Conservation (phyloP, 1,140 invertebrate species). For the Drosophila tropicalis region DNA sequence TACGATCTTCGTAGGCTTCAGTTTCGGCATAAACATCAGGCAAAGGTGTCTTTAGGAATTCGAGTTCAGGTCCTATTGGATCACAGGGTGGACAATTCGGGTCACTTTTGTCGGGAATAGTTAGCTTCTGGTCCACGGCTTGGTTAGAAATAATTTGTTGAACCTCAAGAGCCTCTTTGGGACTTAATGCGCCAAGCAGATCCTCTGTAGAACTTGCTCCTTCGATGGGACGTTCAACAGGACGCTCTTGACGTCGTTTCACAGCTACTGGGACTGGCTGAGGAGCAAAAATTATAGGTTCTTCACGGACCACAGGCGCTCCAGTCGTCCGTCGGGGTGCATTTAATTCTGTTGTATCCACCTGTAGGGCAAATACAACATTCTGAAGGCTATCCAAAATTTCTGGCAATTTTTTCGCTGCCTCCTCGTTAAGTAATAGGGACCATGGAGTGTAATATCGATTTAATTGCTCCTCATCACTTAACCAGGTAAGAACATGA, state of each 20-base stretch:
- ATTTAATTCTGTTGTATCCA: conserved; percentile 92
- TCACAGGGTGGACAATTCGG: conserved; percentile 42
- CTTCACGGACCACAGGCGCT: conserved; percentile 55
- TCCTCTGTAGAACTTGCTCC: conserved; percentile 66
- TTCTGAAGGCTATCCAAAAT: conserved; percentile 91
- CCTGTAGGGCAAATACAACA: conserved; percentile 93
- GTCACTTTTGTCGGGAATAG: neutral
- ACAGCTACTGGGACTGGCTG: conserved; percentile 67
- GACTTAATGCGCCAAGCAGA: conserved; percentile 47
- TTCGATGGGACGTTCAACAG: conserved; percentile 67
- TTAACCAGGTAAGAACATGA: conserved; percentile 89
- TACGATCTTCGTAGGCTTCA: conserved; percentile 68
- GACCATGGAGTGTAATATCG: conserved; percentile 91
- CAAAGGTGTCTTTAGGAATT: conserved; percentile 67
- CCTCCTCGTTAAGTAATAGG: conserved; percentile 90
- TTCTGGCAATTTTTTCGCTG: conserved; percentile 89
- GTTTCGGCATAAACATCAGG: conserved; percentile 36
- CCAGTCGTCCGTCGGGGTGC: conserved; percentile 40
- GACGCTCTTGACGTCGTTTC: conserved; percentile 19
- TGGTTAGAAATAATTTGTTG: conserved; percentile 48
- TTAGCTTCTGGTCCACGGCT: conserved; percentile 37
- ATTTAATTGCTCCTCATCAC: conserved; percentile 85
- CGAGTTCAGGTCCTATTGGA: conserved; percentile 73
- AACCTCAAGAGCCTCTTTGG: conserved; percentile 50
- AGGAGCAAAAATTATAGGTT: conserved; percentile 84